Percentiles rank a stretch among this genome's conserved stretches.
Conservation (phyloP, 2,888 invertebrate genomes). For the Dyspetes luteomarginatus region DNA sequence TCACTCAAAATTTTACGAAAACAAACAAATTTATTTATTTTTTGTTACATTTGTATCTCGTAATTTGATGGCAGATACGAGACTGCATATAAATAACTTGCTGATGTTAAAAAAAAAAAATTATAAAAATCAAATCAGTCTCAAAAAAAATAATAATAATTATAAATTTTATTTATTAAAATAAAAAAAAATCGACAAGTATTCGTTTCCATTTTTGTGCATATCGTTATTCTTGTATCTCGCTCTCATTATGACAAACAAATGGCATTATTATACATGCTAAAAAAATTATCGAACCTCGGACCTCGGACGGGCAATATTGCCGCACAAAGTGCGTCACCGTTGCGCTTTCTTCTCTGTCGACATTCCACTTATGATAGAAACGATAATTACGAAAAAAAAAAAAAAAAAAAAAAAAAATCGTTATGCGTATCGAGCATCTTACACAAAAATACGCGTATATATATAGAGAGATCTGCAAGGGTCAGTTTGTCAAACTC, state of each 20-base stretch:
- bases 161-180: neutral
- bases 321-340: conserved; percentile 33
- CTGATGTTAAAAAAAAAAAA: too few relatives aligned
- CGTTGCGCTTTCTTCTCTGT: conserved; percentile 49
- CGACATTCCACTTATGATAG: conserved; percentile 56
- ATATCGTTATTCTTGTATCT: conserved; percentile 7
- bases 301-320: conserved; percentile 7
- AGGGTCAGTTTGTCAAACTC: conserved; percentile 18
- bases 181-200: neutral
- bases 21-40: too few relatives aligned
- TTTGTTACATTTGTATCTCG: too few relatives aligned
- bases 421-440: neutral
- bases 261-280: conserved; percentile 47
- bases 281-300: conserved; percentile 57
- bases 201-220: neutral
- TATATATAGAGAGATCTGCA: neutral
- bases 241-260: conserved; percentile 16
- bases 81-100: too few relatives aligned
- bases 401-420: too few relatives aligned
- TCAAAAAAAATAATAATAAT: too few relatives aligned
- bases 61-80: too few relatives aligned
- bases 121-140: too few relatives aligned
- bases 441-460: neutral
- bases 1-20: too few relatives aligned
- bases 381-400: conserved; percentile 48